Evolutionary conservation across 2,113 vertebrate species (phyloP).

Genomic region (Phalacrocorax pelagicus): DNA sequence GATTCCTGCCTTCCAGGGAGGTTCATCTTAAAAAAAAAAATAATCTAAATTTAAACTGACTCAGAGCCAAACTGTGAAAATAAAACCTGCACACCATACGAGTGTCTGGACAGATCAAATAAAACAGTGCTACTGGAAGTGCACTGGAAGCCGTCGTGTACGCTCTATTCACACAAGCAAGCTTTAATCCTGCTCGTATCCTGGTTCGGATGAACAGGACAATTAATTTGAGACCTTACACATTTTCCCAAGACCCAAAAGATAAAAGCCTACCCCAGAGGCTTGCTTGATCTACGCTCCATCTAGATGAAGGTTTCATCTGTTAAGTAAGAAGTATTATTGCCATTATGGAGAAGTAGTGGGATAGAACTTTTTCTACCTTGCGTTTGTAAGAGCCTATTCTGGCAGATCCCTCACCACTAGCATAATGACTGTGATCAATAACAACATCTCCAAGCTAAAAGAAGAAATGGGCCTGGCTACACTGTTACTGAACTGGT

Average conservation of each 20-base stretch:
- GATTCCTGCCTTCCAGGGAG: constrained; percentile 53
- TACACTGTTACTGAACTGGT: neutral
- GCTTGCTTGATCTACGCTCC: neutral
- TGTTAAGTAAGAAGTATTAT: neutral
- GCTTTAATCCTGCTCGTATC: neutral
- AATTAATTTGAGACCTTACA: constrained; percentile 16
- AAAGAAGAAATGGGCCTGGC: neutral
- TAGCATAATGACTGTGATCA: neutral
- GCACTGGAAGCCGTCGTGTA: neutral
- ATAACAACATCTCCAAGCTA: neutral
- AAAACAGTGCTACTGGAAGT: neutral
- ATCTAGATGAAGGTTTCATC: neutral
- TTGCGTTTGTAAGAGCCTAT: neutral
- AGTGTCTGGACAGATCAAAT: constrained; percentile 26
- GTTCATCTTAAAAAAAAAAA: constrained; percentile 2
- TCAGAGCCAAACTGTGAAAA: constrained; percentile 12
- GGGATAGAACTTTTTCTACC: neutral
- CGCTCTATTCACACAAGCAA: neutral
- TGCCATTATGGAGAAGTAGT: neutral
- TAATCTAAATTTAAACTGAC: constrained; percentile 58
- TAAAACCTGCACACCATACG: neutral
- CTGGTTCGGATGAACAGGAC: neutral
- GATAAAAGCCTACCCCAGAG: neutral
- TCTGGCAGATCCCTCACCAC: neutral
- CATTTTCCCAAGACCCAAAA: neutral